Evolutionary conservation across 2,888 invertebrate species (phyloP).

Genomic region (Schizaphis graminum): DNA sequence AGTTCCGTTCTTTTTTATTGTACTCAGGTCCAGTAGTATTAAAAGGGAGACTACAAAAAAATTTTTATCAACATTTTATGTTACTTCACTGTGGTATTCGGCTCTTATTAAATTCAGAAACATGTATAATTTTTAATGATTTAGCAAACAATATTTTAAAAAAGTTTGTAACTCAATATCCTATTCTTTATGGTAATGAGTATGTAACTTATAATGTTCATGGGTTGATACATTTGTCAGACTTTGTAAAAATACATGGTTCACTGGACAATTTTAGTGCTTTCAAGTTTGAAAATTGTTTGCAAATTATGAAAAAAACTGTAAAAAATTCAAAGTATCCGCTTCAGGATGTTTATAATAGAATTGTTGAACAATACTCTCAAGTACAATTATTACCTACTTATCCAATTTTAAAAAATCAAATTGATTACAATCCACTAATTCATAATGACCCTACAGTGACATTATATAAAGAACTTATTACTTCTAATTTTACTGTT

Average conservation of each 20-base stretch:
- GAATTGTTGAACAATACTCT: slow-evolving; percentile 24
- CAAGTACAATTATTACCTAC: slow-evolving; percentile 5
- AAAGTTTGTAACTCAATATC: neutral
- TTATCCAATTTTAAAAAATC: slow-evolving; percentile 8
- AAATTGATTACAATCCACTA: slow-evolving; percentile 9
- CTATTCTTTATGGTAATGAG: neutral
- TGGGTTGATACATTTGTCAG: neutral
- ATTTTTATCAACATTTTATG: slow-evolving; percentile 31
- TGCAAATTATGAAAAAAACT: slow-evolving; percentile 27
- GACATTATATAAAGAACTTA: slow-evolving; percentile 2
- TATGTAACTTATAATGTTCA: slow-evolving; percentile 4
- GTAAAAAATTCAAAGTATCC: slow-evolving; percentile 9
- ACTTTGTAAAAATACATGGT: slow-evolving; percentile 24
- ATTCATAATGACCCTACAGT: slow-evolving; percentile 4
- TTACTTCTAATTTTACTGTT: neutral
- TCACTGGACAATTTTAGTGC: neutral
- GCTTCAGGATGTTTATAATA: slow-evolving; percentile 12
- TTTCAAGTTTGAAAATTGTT: slow-evolving; percentile 18
- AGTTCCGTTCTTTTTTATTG: neutral
- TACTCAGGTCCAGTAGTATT: neutral
- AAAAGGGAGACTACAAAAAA: slow-evolving; percentile 7
- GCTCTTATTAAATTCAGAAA: neutral
- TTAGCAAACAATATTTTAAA: neutral
- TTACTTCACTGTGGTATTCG: neutral
- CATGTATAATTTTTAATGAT: slow-evolving; percentile 28